A percentile compares a stretch with the other conserved stretches of the same genome.
These are phyloP conservation scores for Lepidochitona cinerea DNA, from an alignment of 2,888 invertebrate genomes.

Conservation along the genomic window DNA sequence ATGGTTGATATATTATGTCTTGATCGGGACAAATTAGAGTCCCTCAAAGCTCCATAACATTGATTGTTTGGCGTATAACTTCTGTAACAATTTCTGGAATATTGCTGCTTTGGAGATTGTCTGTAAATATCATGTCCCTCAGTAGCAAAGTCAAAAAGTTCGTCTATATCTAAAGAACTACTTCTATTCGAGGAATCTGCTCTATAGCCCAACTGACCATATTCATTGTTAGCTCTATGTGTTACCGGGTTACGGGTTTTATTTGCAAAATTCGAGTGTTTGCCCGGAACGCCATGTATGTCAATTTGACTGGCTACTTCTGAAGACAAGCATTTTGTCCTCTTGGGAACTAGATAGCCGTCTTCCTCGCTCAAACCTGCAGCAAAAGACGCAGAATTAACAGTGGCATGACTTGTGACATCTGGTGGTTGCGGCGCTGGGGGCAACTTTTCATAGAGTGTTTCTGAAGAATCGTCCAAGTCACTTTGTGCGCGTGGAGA, in stretches of 20 bases:
- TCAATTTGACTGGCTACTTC: no score
- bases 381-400: not conserved
- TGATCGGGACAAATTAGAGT: not conserved
- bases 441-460: slow-evolving; percentile 58
- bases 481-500: slow-evolving; percentile 10
- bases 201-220: slow-evolving; percentile 5
- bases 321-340: slow-evolving; percentile 7
- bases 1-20: slow-evolving; percentile 16
- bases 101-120: no score
- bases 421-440: slow-evolving; percentile 51
- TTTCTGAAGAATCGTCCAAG: slow-evolving; percentile 41
- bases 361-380: slow-evolving; percentile 34
- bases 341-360: slow-evolving; percentile 58
- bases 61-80: not conserved
- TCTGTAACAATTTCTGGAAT: slow-evolving; percentile 5
- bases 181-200: slow-evolving; percentile 31
- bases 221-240: not conserved
- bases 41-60: not conserved
- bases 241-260: not conserved
- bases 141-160: slow-evolving; percentile 37
- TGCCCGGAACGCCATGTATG: no score
- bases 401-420: not conserved
- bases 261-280: no score
- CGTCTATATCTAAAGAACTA: slow-evolving; percentile 39
- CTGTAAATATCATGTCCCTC: not conserved